Conservation (phyloP, 2,888 invertebrate species). For the Cepaea hortensis region DNA sequence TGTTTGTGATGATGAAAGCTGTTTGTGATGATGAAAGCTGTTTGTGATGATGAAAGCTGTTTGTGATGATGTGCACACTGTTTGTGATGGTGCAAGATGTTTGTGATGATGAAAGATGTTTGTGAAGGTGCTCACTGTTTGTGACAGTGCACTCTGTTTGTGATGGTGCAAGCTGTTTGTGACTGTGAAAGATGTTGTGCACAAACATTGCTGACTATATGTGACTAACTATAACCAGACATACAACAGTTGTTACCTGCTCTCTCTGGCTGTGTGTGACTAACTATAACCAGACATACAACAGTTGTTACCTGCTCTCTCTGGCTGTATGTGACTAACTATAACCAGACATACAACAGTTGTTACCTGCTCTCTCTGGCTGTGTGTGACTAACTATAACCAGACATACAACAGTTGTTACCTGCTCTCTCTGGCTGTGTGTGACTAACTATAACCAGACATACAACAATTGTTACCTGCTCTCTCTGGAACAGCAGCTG, state of each 20-base stretch:
- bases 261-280: conserved; percentile 65
- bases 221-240: not conserved
- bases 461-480: conserved; percentile 66
- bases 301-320: not conserved
- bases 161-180: too few species aligned
- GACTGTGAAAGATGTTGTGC: not conserved
- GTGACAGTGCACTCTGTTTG: too few species aligned
- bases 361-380: not conserved
- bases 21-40: too few species aligned
- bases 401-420: not conserved
- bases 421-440: not conserved
- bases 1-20: too few species aligned
- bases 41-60: too few species aligned
- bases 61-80: too few species aligned
- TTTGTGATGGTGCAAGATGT: too few species aligned
- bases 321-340: not conserved
- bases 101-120: too few species aligned
- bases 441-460: not conserved
- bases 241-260: not conserved
- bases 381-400: not conserved
- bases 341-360: not conserved
- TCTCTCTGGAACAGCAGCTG: conserved; percentile 73
- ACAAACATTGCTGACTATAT: not conserved
- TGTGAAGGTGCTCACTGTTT: too few species aligned
- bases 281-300: too few species aligned